Percentiles rank a stretch among this genome's conserved stretches.
Conservation (phyloP, 2,797 vertebrate species). For the Acanthurus tractus region DNA sequence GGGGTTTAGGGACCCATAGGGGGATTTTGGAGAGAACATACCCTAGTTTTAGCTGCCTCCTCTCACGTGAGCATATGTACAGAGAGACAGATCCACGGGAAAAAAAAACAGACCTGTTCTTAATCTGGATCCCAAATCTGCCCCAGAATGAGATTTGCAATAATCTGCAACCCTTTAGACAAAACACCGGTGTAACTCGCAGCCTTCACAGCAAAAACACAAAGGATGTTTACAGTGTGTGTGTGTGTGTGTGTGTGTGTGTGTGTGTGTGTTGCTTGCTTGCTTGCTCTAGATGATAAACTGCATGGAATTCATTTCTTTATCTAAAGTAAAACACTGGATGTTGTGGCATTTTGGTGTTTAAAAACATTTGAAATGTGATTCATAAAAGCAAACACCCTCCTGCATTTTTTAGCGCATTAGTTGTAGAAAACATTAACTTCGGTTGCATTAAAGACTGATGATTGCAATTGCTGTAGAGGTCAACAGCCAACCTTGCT, state of each 20-base stretch:
- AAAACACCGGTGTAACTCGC: slow-evolving; percentile 50
- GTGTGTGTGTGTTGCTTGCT: not conserved
- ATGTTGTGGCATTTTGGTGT: slow-evolving; percentile 7
- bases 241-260: not conserved
- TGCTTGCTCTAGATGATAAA: slow-evolving; percentile 8
- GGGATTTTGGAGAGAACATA: slow-evolving; percentile 32
- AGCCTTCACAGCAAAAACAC: slow-evolving; percentile 49
- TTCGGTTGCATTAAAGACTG: not conserved
- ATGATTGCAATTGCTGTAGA: slow-evolving; percentile 13
- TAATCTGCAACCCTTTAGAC: slow-evolving; percentile 71
- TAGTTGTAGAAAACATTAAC: not conserved
- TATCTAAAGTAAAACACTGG: slow-evolving; percentile 53
- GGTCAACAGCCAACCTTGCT: slow-evolving; percentile 28
- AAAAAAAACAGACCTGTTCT: slow-evolving; percentile 52
- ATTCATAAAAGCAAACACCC: slow-evolving; percentile 11
- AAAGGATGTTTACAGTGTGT: slow-evolving; percentile 53
- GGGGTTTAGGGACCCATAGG: slow-evolving; percentile 49
- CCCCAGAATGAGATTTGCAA: slow-evolving; percentile 64
- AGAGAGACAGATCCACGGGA: slow-evolving; percentile 23
- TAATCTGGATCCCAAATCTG: slow-evolving; percentile 78
- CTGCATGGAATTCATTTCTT: slow-evolving; percentile 39
- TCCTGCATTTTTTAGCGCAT: not conserved
- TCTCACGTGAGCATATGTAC: slow-evolving; percentile 45
- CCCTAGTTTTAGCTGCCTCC: slow-evolving; percentile 40
- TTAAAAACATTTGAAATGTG: slow-evolving; percentile 12